Evolutionary conservation across 2,888 invertebrate genomes (phyloP).

Genomic region (Mamestra brassicae): DNA sequence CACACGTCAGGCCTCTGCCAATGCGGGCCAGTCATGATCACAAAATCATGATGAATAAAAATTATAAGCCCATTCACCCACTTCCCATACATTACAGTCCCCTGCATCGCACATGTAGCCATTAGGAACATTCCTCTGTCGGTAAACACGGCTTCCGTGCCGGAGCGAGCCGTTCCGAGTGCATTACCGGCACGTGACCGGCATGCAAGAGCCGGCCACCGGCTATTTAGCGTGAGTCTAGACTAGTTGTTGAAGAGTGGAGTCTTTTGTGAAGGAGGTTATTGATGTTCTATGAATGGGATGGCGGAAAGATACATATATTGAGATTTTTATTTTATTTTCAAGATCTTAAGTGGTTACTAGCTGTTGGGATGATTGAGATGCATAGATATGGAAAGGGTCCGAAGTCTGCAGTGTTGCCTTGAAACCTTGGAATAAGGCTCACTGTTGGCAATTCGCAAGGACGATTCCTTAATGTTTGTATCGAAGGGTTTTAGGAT

Average conservation of each 20-base stretch:
- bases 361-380: not conserved
- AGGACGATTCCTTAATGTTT: not conserved
- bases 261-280: conserved; percentile 10
- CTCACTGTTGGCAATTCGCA: not conserved
- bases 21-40: no score
- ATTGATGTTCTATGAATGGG: conserved; percentile 20
- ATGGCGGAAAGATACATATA: not conserved
- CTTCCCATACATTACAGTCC: conserved; percentile 4
- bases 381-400: no score
- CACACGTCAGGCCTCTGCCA: no score
- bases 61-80: not conserved
- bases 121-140: conserved; percentile 36
- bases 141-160: conserved; percentile 36
- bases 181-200: conserved; percentile 62
- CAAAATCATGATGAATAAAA: not conserved
- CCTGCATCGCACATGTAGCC: conserved; percentile 11
- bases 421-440: not conserved
- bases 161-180: conserved; percentile 39
- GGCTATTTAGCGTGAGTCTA: conserved; percentile 33
- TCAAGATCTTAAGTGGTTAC: no score
- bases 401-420: not conserved
- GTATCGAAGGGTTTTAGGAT: not conserved
- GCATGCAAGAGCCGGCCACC: conserved; percentile 28
- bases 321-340: not conserved
- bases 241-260: conserved; percentile 36